Evolutionary conservation across 2,113 vertebrate species (phyloP).

Genomic region (Thymallus thymallus): DNA sequence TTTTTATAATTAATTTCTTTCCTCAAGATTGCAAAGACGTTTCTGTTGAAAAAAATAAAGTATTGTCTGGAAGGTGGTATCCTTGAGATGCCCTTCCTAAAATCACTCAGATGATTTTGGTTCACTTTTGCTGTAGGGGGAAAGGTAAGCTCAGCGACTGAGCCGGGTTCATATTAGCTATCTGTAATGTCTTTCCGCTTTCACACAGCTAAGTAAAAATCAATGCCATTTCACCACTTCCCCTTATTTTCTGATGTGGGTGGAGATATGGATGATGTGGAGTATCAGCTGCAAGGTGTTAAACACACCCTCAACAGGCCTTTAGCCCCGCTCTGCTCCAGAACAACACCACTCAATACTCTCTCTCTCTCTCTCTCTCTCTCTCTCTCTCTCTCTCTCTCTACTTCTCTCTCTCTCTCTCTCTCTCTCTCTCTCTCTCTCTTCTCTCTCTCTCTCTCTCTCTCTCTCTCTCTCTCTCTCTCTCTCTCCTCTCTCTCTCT

Average conservation of each 20-base stretch:
- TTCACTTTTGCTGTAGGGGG: slow-evolving; percentile 29
- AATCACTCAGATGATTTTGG: neutral
- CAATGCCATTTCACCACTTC: slow-evolving; percentile 35
- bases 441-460: slow-evolving; percentile 13
- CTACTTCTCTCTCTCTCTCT: slow-evolving; percentile 11
- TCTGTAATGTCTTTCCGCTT: slow-evolving; percentile 14
- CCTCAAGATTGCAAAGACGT: slow-evolving; percentile 17
- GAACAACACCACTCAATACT: slow-evolving; percentile 9
- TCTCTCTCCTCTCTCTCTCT: too few relatives aligned
- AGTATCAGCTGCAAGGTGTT: slow-evolving; percentile 11
- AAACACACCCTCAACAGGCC: neutral
- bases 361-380: slow-evolving; percentile 7
- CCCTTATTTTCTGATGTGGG: slow-evolving; percentile 36
- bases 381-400: slow-evolving; percentile 6
- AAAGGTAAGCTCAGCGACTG: slow-evolving; percentile 37
- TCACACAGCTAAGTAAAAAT: slow-evolving; percentile 52
- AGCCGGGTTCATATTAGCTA: slow-evolving; percentile 40
- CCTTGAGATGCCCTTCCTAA: slow-evolving; percentile 20
- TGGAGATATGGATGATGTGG: slow-evolving; percentile 17
- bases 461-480: neutral
- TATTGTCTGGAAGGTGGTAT: slow-evolving; percentile 34
- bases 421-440: neutral
- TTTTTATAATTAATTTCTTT: neutral
- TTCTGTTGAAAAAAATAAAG: slow-evolving; percentile 22
- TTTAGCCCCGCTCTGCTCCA: neutral